Conservation (phyloP, 2,888 invertebrate genomes). For the Ornithoptera priamus region DNA sequence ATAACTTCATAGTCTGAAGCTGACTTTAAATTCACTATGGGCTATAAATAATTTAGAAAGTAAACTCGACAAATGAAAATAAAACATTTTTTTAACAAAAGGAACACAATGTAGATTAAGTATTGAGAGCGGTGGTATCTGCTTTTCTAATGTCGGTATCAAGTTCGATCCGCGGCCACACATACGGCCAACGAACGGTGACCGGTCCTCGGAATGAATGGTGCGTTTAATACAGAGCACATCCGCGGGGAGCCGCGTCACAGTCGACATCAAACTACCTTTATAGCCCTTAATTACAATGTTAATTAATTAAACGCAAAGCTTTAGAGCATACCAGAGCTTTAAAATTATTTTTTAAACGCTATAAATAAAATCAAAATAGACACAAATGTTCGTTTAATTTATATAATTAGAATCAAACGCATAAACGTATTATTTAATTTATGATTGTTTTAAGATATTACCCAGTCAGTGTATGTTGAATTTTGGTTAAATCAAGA, state of each 20-base stretch:
- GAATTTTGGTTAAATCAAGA: too few species aligned
- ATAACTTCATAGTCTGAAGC: too few species aligned
- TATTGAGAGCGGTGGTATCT: neutral
- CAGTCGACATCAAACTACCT: neutral
- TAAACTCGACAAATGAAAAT: neutral
- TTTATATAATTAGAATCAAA: too few species aligned
- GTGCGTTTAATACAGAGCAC: slow-evolving; percentile 8
- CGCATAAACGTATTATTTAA: too few species aligned
- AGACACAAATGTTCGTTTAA: too few species aligned
- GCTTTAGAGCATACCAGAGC: neutral
- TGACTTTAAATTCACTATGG: too few species aligned
- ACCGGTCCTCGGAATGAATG: slow-evolving; percentile 9
- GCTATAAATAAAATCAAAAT: neutral
- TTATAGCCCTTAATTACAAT: slow-evolving; percentile 1
- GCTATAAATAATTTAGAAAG: too few species aligned
- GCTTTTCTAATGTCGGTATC: slow-evolving; percentile 12
- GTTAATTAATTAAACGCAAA: neutral
- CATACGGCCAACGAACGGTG: slow-evolving; percentile 2
- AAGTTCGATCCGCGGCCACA: slow-evolving; percentile 13
- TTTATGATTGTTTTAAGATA: too few species aligned
- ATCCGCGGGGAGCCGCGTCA: neutral
- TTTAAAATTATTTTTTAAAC: neutral
- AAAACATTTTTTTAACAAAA: neutral
- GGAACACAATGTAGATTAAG: neutral
- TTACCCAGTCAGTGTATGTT: too few species aligned